Percentiles rank a stretch among this genome's conserved stretches.
Conservation (phyloP, 2,888 invertebrate species). For the Drosophila tanythrix region DNA sequence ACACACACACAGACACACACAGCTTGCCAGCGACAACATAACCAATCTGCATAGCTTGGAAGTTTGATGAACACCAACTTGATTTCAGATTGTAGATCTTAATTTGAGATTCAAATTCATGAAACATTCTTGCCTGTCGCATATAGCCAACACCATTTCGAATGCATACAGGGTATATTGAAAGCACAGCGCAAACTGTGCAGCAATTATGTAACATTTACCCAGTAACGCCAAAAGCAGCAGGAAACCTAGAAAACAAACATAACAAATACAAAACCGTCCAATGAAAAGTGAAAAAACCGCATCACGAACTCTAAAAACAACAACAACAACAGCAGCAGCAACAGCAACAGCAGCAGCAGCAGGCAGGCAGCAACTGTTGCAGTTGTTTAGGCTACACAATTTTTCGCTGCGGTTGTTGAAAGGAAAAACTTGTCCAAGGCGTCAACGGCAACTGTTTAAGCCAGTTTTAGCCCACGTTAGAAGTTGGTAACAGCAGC, state of each 20-base stretch:
- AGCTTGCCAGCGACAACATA: neutral
- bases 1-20: neutral
- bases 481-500: slow-evolving; percentile 50
- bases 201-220: slow-evolving; percentile 82
- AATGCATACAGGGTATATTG: neutral
- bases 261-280: slow-evolving; percentile 19
- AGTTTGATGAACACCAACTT: too few relatives aligned
- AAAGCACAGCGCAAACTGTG: slow-evolving; percentile 22
- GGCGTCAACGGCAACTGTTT: slow-evolving; percentile 33
- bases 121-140: neutral
- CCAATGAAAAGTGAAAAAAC: slow-evolving; percentile 62
- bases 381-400: slow-evolving; percentile 36
- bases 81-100: neutral
- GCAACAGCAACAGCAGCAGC: slow-evolving; percentile 7
- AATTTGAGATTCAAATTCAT: neutral
- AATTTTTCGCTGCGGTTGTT: slow-evolving; percentile 46
- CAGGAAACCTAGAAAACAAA: slow-evolving; percentile 76
- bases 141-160: neutral
- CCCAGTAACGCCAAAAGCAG: slow-evolving; percentile 81
- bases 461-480: slow-evolving; percentile 57
- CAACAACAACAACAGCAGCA: slow-evolving; percentile 24
- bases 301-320: slow-evolving; percentile 67
- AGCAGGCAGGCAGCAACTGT: slow-evolving; percentile 24
- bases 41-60: too few relatives aligned
- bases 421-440: slow-evolving; percentile 73